These are phyloP conservation scores for Pangasianodon hypophthalmus DNA, from an alignment of 2,113 vertebrate genomes.

Conservation along the genomic window DNA sequence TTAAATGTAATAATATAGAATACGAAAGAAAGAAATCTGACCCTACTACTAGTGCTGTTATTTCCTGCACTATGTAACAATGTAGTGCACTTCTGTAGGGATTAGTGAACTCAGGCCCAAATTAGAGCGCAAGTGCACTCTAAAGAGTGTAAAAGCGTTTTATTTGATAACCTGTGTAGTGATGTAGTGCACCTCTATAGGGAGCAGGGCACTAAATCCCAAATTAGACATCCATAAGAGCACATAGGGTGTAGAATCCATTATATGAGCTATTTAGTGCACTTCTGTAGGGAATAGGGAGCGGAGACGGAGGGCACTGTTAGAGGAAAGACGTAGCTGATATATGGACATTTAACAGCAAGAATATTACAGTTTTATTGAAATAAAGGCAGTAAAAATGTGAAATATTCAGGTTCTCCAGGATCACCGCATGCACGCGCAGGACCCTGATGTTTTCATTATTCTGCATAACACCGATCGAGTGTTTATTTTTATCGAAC, in stretches of 20 bases:
- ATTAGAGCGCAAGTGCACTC: not conserved
- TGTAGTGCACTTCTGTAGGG: not conserved
- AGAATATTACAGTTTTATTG: too few relatives aligned
- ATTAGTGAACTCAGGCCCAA: not conserved
- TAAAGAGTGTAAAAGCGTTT: not conserved
- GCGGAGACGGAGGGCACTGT: not conserved
- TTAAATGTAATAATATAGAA: not conserved
- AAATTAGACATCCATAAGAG: not conserved
- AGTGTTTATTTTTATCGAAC: not conserved
- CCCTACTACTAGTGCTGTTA: not conserved
- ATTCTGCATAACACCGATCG: not conserved
- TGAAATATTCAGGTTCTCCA: not conserved
- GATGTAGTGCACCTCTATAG: conserved; percentile 25
- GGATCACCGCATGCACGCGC: not conserved
- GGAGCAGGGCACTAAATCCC: not conserved
- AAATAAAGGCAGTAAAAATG: not conserved
- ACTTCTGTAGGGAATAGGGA: conserved; percentile 29
- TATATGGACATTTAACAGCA: not conserved
- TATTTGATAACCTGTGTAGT: not conserved
- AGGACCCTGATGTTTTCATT: not conserved
- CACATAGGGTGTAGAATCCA: not conserved
- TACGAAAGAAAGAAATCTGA: too few relatives aligned
- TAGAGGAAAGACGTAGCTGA: not conserved
- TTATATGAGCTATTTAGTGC: not conserved
- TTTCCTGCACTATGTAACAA: not conserved